phyloP scores from a whole-genome alignment of 2,113 vertebrate genomes.

The Anser cygnoides region DNA sequence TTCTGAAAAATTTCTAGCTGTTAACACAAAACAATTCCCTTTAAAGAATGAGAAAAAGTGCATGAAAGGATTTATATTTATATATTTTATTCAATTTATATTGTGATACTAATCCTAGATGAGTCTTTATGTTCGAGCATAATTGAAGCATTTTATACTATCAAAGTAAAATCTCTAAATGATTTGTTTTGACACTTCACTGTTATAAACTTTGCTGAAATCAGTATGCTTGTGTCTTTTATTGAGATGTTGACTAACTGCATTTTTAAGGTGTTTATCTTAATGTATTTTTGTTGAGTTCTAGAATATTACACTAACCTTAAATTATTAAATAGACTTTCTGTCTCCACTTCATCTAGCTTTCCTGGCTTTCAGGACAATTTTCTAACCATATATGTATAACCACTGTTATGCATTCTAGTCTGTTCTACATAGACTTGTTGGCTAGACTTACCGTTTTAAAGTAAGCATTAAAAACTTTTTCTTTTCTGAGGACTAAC shows the following conservation, averaged over 20 bases:
- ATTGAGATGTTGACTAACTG: rapidly evolving
- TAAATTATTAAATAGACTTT: neutral
- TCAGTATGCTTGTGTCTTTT: neutral
- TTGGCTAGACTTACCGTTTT: neutral
- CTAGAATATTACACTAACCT: neutral
- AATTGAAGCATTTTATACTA: neutral
- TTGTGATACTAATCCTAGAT: neutral
- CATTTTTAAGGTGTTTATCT: neutral
- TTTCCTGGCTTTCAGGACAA: neutral
- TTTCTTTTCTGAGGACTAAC: neutral
- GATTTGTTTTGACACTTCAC: neutral
- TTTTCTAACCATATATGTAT: neutral
- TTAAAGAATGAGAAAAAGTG: neutral
- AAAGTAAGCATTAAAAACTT: neutral
- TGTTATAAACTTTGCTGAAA: neutral
- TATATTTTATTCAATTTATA: neutral
- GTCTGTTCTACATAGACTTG: neutral
- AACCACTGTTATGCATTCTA: neutral
- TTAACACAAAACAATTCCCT: neutral
- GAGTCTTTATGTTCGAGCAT: neutral
- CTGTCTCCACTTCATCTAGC: neutral
- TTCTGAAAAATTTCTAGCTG: neutral
- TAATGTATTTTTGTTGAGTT: neutral
- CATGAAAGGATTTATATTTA: neutral
- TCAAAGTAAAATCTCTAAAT: neutral